Percentiles rank a stretch among this genome's conserved stretches.
Conservation (phyloP, 2,888 invertebrate species). For the Aleiodes leptofemur region DNA sequence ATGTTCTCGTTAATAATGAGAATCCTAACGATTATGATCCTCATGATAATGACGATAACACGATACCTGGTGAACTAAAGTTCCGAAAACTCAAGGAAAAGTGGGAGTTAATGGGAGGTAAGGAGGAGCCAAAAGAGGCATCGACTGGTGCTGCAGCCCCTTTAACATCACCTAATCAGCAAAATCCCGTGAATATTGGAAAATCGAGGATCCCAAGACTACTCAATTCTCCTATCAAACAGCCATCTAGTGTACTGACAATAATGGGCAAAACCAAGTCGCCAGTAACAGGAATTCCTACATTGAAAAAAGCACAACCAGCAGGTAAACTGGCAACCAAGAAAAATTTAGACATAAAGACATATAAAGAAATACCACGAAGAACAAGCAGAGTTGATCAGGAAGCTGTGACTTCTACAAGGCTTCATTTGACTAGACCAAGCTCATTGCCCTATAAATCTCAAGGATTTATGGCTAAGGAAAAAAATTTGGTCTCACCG, state of each 20-base stretch:
- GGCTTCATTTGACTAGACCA: conserved; percentile 78
- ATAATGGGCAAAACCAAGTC: conserved; percentile 57
- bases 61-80: conserved; percentile 79
- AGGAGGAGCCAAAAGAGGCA: conserved; percentile 73
- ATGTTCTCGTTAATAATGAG: not conserved
- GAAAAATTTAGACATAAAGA: conserved; percentile 50
- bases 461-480: conserved; percentile 64
- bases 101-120: conserved; percentile 86
- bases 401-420: conserved; percentile 70
- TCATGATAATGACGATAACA: conserved; percentile 59
- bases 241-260: conserved; percentile 67
- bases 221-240: conserved; percentile 84
- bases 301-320: conserved; percentile 66
- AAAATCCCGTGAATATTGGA: conserved; percentile 70
- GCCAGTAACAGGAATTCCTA: conserved; percentile 69
- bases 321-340: conserved; percentile 51
- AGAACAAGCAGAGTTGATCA: conserved; percentile 82
- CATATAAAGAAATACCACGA: conserved; percentile 63
- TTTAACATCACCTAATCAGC: conserved; percentile 73
- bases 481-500: conserved; percentile 71
- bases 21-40: conserved; percentile 15
- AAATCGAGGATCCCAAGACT: conserved; percentile 87
- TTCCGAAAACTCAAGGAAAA: conserved; percentile 87
- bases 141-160: conserved; percentile 55
- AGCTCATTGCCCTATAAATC: conserved; percentile 84